Evolutionary conservation across 1,140 invertebrate genomes (phyloP).

Genomic region (Zelostemma sp.): DNA sequence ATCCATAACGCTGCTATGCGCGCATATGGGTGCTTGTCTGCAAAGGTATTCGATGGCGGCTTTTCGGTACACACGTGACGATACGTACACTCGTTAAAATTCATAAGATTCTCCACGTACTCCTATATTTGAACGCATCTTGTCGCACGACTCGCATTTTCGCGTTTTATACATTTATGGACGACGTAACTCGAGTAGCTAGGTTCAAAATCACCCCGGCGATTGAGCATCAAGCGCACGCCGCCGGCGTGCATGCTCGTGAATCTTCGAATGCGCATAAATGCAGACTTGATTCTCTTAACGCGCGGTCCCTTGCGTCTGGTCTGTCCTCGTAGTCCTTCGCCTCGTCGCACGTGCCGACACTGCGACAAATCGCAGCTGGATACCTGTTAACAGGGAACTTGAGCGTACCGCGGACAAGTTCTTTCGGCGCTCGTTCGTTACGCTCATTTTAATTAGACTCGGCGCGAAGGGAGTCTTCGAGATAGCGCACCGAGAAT

Average conservation of each 20-base stretch:
- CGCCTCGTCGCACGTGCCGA: conserved; percentile 31
- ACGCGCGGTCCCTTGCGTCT: neutral
- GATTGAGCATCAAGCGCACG: conserved; percentile 1
- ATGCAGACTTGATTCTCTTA: neutral
- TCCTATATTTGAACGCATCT: too few species aligned
- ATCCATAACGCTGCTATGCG: conserved; percentile 24
- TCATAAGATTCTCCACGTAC: conserved; percentile 53
- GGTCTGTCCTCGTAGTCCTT: neutral
- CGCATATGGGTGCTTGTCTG: conserved; percentile 8
- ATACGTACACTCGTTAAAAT: conserved; percentile 60
- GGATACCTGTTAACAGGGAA: conserved; percentile 32
- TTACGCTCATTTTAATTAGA: conserved; percentile 40
- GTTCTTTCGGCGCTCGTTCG: conserved; percentile 33
- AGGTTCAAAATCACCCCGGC: conserved; percentile 17
- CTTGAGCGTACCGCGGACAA: conserved; percentile 38
- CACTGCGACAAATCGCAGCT: conserved; percentile 33
- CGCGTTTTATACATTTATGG: conserved; percentile 60
- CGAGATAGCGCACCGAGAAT: conserved; percentile 16
- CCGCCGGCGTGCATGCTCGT: conserved; percentile 5
- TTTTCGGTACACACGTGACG: conserved; percentile 53
- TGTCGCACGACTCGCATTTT: conserved; percentile 51
- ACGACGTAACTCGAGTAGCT: conserved; percentile 6
- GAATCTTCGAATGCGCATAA: conserved; percentile 7
- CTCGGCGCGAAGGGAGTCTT: conserved; percentile 8
- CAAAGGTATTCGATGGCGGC: too few species aligned